phyloP scores from a whole-genome alignment of 2,113 vertebrate genomes.

The Oncorhynchus kisutch region DNA sequence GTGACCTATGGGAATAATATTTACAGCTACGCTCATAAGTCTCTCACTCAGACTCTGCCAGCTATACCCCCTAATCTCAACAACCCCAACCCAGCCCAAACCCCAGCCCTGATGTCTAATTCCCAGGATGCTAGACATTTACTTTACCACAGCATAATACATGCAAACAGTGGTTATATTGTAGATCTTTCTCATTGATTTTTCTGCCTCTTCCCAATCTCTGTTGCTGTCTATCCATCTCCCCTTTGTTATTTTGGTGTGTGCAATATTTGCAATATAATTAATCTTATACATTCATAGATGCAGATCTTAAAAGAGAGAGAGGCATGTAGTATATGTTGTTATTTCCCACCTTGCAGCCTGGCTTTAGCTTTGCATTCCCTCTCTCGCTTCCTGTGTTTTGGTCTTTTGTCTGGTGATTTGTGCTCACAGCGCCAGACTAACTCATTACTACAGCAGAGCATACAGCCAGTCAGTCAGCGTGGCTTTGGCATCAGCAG shows the following conservation, averaged over 20 bases:
- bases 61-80: constrained; percentile 45
- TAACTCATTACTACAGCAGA: background rate
- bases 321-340: background rate
- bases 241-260: background rate
- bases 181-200: background rate
- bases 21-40: constrained; percentile 61
- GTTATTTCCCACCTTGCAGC: background rate
- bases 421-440: background rate
- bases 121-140: constrained; percentile 7
- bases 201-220: background rate
- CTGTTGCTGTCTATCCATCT: background rate
- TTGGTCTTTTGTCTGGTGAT: background rate
- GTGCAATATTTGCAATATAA: background rate
- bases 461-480: background rate
- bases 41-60: constrained; percentile 28
- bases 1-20: constrained; percentile 55
- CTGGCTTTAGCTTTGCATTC: background rate
- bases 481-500: constrained; percentile 30
- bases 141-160: constrained; percentile 18
- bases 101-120: constrained; percentile 38
- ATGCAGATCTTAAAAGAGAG: background rate
- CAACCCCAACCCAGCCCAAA: constrained; percentile 42
- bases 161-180: background rate
- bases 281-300: background rate
- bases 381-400: background rate